phyloP scores from a whole-genome alignment of 2,888 invertebrate species.

The Bellardia pandia region DNA sequence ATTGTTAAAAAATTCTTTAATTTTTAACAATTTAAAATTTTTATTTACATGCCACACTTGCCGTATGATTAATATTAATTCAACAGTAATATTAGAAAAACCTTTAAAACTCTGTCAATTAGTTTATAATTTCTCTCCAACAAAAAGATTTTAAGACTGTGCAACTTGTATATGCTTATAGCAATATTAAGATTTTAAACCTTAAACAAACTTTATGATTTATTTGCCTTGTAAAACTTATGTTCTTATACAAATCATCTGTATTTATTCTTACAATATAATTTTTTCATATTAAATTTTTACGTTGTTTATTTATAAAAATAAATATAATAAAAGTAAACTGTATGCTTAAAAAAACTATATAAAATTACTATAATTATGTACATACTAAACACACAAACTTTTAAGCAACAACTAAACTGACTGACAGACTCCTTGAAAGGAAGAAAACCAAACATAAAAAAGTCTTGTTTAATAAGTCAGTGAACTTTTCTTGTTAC shows the following conservation, averaged over 20 bases:
- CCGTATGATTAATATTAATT: slow-evolving; percentile 52
- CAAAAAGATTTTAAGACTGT: neutral
- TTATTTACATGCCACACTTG: neutral
- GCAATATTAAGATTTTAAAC: neutral
- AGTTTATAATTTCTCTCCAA: neutral
- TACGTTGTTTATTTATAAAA: slow-evolving; percentile 3
- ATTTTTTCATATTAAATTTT: neutral
- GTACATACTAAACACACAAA: slow-evolving; percentile 11
- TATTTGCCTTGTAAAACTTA: neutral
- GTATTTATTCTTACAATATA: neutral
- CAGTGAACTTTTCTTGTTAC: slow-evolving; percentile 19
- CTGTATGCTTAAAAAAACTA: neutral
- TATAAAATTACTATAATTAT: neutral
- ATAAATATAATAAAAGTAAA: neutral
- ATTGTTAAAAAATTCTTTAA: neutral
- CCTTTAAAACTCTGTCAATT: neutral
- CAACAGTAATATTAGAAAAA: neutral
- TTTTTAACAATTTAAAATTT: neutral
- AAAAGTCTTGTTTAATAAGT: slow-evolving; percentile 13
- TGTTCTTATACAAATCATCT: neutral
- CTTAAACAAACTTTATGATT: neutral
- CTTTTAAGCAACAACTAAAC: neutral
- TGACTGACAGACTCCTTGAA: neutral
- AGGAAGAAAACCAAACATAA: neutral
- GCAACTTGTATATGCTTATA: neutral